Base-by-base conservation (phyloP, 2,888 invertebrate genomes). In the Ochropleura plecta region DNA sequence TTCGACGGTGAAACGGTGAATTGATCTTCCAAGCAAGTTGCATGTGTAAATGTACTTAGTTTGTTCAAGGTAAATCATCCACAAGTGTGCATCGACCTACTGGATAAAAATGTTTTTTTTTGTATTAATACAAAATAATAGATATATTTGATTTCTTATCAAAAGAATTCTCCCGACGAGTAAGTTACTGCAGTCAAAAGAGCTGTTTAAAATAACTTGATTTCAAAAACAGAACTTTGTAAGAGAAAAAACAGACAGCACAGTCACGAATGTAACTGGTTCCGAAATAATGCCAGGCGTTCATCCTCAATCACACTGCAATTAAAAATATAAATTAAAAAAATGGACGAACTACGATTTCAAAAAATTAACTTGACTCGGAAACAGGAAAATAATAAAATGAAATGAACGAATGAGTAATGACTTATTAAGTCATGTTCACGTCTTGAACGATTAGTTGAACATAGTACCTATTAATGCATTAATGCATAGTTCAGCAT, bases 361-460 rank as follows among this genome's bases (percentile, higher is more conserved):
- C 12, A 44, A 16, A 10, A 49, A 10, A 49, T 69, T 69, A 55
- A 60, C 14, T n/a, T 30, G 18, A 46, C 20, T 57, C 49, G 6
- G 48, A 53, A 72, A 80, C 81, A 76, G 71, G 84, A 80, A 84
- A 84, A 72, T 74, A 44, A 14, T 14, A 8, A 49, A 57, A 49
- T n/a, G n/a, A 64, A 51, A 44, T 63, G 30, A 30, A 30, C 30
- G 30, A 30, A 30, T 48, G 60, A 70, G 44, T 60, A 48, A 68
- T 42, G 8, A 51, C 51, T 55, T 73, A 74, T 83, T 57, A 65
- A 68, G 65, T 62, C 48, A 60, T 73, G 57, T 49, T 59, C 46
- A 67, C 49, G 67, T 79, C 63, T 66, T 62, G 14, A 18, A 20
- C 48, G 70, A 79, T 73, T 60, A 73, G 20, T 49, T 20, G 62